These are phyloP conservation scores for Pyrrhosoma nymphula DNA, from an alignment of 2,888 invertebrate species.

Conservation along the genomic window DNA sequence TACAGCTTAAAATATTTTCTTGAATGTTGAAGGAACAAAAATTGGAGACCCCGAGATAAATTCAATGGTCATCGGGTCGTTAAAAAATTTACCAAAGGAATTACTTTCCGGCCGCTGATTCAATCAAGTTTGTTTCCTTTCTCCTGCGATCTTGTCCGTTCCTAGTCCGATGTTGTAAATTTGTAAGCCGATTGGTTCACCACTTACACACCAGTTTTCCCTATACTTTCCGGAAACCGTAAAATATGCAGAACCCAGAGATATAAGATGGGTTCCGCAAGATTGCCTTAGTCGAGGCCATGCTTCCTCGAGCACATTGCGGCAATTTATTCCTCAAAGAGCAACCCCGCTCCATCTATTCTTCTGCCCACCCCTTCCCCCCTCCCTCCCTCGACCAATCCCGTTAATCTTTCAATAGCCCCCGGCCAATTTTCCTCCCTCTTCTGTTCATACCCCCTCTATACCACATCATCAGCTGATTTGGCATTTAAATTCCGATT, in stretches of 20 bases:
- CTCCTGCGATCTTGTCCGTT: neutral
- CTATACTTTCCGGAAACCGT: neutral
- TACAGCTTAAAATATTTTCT: too few species aligned
- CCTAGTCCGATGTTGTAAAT: neutral
- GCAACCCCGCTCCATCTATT: neutral
- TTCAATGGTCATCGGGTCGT: too few species aligned
- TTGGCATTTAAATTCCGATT: constrained; percentile 28
- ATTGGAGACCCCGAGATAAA: too few species aligned
- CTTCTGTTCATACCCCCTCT: neutral
- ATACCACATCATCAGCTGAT: neutral
- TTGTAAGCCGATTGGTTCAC: constrained; percentile 25
- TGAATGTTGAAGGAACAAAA: too few species aligned
- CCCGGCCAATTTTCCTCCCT: neutral
- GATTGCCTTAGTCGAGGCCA: constrained; percentile 34
- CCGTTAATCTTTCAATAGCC: constrained; percentile 23
- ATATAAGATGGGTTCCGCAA: constrained; percentile 28
- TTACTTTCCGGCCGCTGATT: neutral
- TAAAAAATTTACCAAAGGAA: too few species aligned
- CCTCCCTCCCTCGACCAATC: neutral
- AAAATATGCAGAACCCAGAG: constrained; percentile 42
- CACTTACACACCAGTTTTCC: neutral
- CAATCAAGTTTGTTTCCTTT: neutral
- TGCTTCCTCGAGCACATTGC: constrained; percentile 28
- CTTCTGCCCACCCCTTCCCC: too few species aligned
- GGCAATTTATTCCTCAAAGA: constrained; percentile 2